A percentile compares a stretch with the other conserved stretches of the same genome.
These are phyloP conservation scores for Melanotaenia maccullochi DNA, from an alignment of 2,797 vertebrate genomes.

Conservation along the genomic window DNA sequence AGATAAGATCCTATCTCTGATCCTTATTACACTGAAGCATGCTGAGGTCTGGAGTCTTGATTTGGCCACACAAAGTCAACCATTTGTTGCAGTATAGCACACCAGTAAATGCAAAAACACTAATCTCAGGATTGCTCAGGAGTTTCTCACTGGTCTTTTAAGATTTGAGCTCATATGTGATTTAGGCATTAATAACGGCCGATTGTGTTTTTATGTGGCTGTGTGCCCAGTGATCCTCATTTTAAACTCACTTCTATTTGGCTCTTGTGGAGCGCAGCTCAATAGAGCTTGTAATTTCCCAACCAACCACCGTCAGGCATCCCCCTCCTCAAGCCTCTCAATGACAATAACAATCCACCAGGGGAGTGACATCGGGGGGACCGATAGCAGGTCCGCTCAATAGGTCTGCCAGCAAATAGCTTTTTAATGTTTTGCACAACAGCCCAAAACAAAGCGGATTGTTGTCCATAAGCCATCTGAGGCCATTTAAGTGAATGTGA, in stretches of 20 bases:
- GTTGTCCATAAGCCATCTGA: slow-evolving; percentile 87
- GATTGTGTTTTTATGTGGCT: slow-evolving; percentile 19
- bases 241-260: slow-evolving; percentile 55
- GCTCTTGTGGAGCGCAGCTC: slow-evolving; percentile 65
- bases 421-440: slow-evolving; percentile 86
- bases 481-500: slow-evolving; percentile 92
- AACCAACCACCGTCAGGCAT: slow-evolving; percentile 53
- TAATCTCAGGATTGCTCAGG: background rate
- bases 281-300: slow-evolving; percentile 73
- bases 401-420: slow-evolving; percentile 85
- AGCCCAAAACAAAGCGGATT: slow-evolving; percentile 88
- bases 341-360: slow-evolving; percentile 79
- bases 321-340: slow-evolving; percentile 58
- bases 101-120: background rate
- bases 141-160: background rate
- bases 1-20: background rate
- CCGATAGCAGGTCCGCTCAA: slow-evolving; percentile 70
- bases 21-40: background rate
- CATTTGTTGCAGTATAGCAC: background rate
- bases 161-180: slow-evolving; percentile 1
- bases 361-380: slow-evolving; percentile 71
- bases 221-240: slow-evolving; percentile 38
- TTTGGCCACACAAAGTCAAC: background rate
- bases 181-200: slow-evolving; percentile 11
- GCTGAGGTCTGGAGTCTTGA: slow-evolving; percentile 1